Percentiles rank a stretch among this genome's conserved stretches.
phyloP scores from a whole-genome alignment of 2,888 invertebrate genomes.

The Atethmia centrago region DNA sequence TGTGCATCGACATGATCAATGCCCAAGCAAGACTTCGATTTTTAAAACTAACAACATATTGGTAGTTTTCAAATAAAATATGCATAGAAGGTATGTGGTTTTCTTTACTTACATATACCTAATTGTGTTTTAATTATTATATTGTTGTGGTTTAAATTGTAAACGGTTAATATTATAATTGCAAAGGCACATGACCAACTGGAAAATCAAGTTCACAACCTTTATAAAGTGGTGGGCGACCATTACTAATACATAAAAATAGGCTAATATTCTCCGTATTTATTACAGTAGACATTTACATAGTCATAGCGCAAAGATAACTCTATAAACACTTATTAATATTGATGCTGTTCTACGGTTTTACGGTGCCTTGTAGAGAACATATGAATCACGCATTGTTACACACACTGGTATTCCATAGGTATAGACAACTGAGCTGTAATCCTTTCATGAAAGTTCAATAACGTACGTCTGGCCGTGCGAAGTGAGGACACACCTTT shows the following conservation, averaged over 20 bases:
- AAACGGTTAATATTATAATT: slow-evolving; percentile 36
- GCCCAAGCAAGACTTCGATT: background rate
- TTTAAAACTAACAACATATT: background rate
- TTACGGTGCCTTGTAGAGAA: slow-evolving; percentile 35
- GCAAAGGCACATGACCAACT: slow-evolving; percentile 25
- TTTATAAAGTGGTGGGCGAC: slow-evolving; percentile 36
- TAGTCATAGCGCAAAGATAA: slow-evolving; percentile 20
- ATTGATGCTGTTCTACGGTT: slow-evolving; percentile 34
- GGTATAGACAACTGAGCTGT: slow-evolving; percentile 34
- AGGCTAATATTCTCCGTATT: slow-evolving; percentile 28
- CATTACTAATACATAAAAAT: slow-evolving; percentile 52
- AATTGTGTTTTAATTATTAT: background rate
- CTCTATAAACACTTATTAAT: slow-evolving; percentile 23
- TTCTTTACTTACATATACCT: background rate
- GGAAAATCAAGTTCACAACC: slow-evolving; percentile 47
- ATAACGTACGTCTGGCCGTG: slow-evolving; percentile 71
- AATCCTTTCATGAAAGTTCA: slow-evolving; percentile 73
- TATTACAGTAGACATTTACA: slow-evolving; percentile 38
- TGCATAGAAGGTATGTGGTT: no score
- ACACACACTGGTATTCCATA: slow-evolving; percentile 32
- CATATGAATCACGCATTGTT: slow-evolving; percentile 57
- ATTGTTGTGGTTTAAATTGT: slow-evolving; percentile 17
- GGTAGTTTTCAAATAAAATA: background rate
- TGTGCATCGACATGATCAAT: slow-evolving; percentile 26
- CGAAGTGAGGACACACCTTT: slow-evolving; percentile 68